phyloP scores from a whole-genome alignment of 2,888 invertebrate genomes.

The Drosophila rubida region DNA sequence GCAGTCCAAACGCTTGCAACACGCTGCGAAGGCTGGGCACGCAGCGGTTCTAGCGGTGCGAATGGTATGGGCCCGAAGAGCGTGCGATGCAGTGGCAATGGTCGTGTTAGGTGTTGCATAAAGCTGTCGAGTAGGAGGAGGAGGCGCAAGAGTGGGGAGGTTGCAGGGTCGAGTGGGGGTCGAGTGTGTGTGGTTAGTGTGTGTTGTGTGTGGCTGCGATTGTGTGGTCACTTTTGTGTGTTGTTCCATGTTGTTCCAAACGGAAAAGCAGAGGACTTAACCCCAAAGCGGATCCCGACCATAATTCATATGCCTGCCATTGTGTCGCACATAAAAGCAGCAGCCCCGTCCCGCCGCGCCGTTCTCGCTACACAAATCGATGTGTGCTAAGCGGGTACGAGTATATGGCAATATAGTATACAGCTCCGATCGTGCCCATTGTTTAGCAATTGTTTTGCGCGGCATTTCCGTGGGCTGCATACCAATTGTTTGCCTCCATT shows the following conservation, averaged over 20 bases:
- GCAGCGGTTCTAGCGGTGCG: constrained; percentile 72
- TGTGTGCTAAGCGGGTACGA: constrained; percentile 8
- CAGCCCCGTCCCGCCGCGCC: constrained; percentile 43
- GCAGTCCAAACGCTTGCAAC: constrained; percentile 73
- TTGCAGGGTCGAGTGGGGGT: constrained; percentile 32
- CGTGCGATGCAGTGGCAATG: constrained; percentile 78
- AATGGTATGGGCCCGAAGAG: constrained; percentile 74
- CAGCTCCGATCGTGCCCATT: constrained; percentile 70
- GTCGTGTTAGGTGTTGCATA: constrained; percentile 80
- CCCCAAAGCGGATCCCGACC: constrained; percentile 43
- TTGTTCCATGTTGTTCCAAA: constrained; percentile 59
- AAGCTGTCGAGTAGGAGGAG: constrained; percentile 64
- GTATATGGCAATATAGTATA: constrained; percentile 25
- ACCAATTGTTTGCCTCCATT: constrained; percentile 51
- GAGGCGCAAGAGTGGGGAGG: no score
- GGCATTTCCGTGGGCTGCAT: constrained; percentile 66
- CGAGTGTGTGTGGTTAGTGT: constrained; percentile 39
- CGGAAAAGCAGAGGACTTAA: constrained; percentile 47
- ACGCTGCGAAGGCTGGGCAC: constrained; percentile 67
- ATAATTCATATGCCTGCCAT: constrained; percentile 76
- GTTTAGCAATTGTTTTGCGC: constrained; percentile 71
- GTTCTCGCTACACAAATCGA: constrained; percentile 15
- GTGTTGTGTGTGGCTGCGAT: constrained; percentile 13
- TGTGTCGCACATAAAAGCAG: constrained; percentile 67
- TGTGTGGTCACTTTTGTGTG: constrained; percentile 35